Evolutionary conservation across 2,113 vertebrate genomes (phyloP), one percentile per base, ranked within the genome.

Genomic region (Amblyornis subalaris): DNA sequence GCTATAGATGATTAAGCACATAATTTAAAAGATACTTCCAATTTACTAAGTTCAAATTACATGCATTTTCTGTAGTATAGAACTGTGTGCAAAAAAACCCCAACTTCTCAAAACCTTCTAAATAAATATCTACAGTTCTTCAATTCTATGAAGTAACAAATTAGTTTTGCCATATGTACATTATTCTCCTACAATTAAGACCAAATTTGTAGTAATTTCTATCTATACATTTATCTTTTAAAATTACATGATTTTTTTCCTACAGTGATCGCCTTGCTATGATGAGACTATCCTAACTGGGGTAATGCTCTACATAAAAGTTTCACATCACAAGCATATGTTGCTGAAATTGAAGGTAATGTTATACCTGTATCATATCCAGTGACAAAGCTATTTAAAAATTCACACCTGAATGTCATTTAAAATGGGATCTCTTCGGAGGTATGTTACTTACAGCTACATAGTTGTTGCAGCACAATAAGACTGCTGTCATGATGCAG

Each of bases 371-470:
- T 51, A 60, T 21, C 10, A 55, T 44, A 78, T n/a, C 28, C 77
- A 66, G 76, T 62, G n/a, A 83, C 48, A 47, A 12, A 85, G n/a
- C 66, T 61, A 75, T 69, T 71, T 66, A 73, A 95, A 91, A 88
- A 82, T 60, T 88, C 29, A 64, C 53, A 80, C 22, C 48, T 83
- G 71, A 92, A 47, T 73, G 85, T 44, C 23, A 94, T 61, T 93
- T 61, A 33, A 93, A 71, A 45, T 8, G 74, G 21, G 42, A 89
- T 42, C 40, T 82, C 75, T 83, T 70, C 14, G 61, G 55, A 80
- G 24, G 10, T 14, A 17, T 2, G 7, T 51, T 76, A 86, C 35
- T 78, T 67, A 57, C 23, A 91, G 77, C 77, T 57, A 36, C 29
- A 26, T 2, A 93, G 67, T 24, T 75, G 21, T 12, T 82, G 71